These are phyloP conservation scores for Ladona fulva DNA, from an alignment of 1,140 invertebrate genomes.

Conservation along the genomic window DNA sequence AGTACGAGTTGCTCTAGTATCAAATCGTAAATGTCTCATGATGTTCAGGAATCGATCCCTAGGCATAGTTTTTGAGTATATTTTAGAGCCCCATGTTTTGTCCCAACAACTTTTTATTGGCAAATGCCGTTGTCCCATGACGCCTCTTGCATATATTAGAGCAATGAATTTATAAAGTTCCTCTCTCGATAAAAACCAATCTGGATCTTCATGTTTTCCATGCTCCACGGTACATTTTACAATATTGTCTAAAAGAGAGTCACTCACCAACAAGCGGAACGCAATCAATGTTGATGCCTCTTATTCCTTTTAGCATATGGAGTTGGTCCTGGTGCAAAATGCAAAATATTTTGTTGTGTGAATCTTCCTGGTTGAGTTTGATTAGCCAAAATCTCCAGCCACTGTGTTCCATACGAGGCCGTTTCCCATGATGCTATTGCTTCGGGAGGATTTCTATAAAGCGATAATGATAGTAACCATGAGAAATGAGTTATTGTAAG, in stretches of 20 bases:
- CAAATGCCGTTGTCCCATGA: neutral
- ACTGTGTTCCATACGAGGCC: neutral
- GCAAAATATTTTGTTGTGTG: neutral
- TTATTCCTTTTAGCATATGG: neutral
- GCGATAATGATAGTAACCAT: neutral
- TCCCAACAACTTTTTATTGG: neutral
- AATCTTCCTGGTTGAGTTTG: neutral
- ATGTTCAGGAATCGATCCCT: neutral
- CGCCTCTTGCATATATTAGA: neutral
- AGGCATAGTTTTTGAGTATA: neutral
- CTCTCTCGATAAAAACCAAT: neutral
- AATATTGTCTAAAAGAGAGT: neutral
- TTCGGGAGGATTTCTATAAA: neutral
- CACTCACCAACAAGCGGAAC: neutral
- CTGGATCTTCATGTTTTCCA: neutral
- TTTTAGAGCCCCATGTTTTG: neutral
- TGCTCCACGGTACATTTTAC: neutral
- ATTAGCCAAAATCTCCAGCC: neutral
- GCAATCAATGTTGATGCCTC: neutral
- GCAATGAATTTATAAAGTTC: neutral
- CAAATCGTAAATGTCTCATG: too few species aligned
- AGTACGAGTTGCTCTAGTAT: neutral
- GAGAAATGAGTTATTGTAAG: neutral
- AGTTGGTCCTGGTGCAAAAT: neutral
- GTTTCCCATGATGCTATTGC: neutral